phyloP scores from a whole-genome alignment of 2,797 vertebrate species.

The Urocyon cinereoargenteus region DNA sequence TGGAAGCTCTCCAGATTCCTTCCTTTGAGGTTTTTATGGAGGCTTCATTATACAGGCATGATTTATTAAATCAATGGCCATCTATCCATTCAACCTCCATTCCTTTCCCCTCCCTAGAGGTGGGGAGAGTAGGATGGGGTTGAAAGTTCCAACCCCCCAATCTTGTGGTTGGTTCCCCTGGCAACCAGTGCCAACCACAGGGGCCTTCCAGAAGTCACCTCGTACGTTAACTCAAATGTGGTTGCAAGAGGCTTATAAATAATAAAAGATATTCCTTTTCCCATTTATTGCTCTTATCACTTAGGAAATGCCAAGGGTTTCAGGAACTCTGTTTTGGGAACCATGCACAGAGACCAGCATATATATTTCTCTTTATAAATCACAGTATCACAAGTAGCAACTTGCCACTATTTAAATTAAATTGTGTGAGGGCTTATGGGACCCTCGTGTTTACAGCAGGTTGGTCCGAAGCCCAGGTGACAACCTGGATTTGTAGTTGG shows the following conservation, averaged over 20 bases:
- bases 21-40: background rate
- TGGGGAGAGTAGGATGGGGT: background rate
- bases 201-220: background rate
- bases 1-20: background rate
- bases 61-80: background rate
- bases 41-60: background rate
- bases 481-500: background rate
- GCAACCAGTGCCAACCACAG: background rate
- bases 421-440: background rate
- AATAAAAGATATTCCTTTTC: background rate
- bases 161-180: background rate
- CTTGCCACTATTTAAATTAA: background rate
- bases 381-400: background rate
- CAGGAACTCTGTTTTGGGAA: background rate
- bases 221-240: background rate
- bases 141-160: background rate
- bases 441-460: background rate
- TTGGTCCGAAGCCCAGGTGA: background rate
- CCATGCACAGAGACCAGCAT: background rate
- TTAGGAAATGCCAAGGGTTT: background rate
- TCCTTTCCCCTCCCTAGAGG: background rate
- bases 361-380: background rate
- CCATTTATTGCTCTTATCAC: background rate
- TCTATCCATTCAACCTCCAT: background rate
- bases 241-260: conserved; percentile 18